Evolutionary conservation across 2,113 vertebrate genomes (phyloP), one percentile per base, ranked within the genome.

Genomic region (Megaleporinus macrocephalus): DNA sequence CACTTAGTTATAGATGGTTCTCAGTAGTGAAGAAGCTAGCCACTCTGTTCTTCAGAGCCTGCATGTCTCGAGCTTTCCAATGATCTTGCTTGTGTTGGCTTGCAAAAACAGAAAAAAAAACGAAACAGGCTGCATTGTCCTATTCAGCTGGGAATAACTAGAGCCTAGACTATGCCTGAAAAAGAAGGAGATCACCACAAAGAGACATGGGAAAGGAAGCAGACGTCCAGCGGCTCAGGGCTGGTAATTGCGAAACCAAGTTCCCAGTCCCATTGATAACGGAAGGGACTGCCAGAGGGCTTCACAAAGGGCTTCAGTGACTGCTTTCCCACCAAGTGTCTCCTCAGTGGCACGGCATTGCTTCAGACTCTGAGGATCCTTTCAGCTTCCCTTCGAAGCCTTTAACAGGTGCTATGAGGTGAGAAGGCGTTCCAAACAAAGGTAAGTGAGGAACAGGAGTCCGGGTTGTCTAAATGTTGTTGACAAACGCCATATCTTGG

Each of bases 201-300:
- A 84, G 79, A 51, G 69, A 87, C 85, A 87, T 94, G 93, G 93
- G 93, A 94, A 93, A 89, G 90, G 91, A 92, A 94, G 88, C 93
- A 91, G 87, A 49, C 85, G 85, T 85, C 85, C 85, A 55, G 24
- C 24, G 63, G 75, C 77, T 75, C 59, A 78, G 78, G 27, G 61
- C 27, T 83, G 55, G 72, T 87, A 72, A 81, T 92, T 92, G 87
- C 86, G 44, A 87, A 92, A 92, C 83, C 78, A 63, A 90, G 76
- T 85, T 89, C 77, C 0, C 75, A 87, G 81, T 83, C 84, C 27
- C 80, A 82, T 73, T 16, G 85, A 89, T 89, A 90, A 86, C 59
- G 79, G 86, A 79, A 36, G 20, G 51, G 85, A 89, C 84, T 77
- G 85, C 57, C 82, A 62, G 79, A 76, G 82, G 78, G 76, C 57